Conservation (phyloP, 2,888 invertebrate genomes). For the Tipula confusa region DNA sequence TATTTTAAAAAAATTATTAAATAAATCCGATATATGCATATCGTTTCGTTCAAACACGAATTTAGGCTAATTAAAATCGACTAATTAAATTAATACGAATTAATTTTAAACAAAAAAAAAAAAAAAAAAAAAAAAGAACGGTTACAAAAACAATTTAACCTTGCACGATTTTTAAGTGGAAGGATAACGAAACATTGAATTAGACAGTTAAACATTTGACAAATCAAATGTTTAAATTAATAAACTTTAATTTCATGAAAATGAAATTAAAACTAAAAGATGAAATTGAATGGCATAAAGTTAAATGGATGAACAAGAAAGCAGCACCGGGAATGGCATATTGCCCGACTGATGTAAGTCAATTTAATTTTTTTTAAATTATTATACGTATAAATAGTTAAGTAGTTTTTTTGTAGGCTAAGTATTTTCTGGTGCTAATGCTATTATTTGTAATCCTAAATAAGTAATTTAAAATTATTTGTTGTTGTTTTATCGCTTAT, state of each 20-base stretch:
- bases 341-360: slow-evolving; percentile 66
- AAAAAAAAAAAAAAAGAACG: not conserved
- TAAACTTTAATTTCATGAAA: not conserved
- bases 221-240: slow-evolving; percentile 40
- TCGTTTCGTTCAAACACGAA: not conserved
- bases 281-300: slow-evolving; percentile 39
- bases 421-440: no score
- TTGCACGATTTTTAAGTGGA: no score
- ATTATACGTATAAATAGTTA: no score
- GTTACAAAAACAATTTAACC: no score
- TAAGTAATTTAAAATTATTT: no score
- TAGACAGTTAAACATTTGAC: no score
- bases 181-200: not conserved
- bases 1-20: not conserved
- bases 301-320: slow-evolving; percentile 77
- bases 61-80: not conserved
- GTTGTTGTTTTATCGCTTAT: no score
- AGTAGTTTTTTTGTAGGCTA: no score
- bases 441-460: no score
- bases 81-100: not conserved
- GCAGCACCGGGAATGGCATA: slow-evolving; percentile 75
- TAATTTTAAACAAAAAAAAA: not conserved
- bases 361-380: not conserved
- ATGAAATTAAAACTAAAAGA: not conserved
- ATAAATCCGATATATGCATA: not conserved